Evolutionary conservation across 2,888 invertebrate genomes (phyloP), one percentile per base, ranked within the genome.

Genomic region (Limnephilus auricula): DNA sequence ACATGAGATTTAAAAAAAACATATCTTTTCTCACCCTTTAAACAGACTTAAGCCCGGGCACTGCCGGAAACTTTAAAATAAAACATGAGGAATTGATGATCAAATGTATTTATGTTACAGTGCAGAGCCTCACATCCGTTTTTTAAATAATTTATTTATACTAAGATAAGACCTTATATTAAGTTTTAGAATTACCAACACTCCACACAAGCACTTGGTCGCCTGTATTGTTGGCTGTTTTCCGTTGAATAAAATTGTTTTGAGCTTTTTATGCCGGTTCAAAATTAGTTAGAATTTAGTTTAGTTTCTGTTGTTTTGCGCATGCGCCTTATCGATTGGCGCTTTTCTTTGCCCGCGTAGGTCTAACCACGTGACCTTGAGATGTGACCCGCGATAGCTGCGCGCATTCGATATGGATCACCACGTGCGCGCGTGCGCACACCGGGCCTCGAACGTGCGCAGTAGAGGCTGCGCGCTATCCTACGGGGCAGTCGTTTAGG

Each of bases 401-500:
- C 84, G 86, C 80, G 89, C 89, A 88, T 40, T 89, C 82, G 91
- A 88, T 90, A 90, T 82, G 87, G 90, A 90, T 90, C 90, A 90
- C 90, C 92, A 92, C 92, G 92, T 92, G 92, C 90, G 90, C 89
- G 90, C 90, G 90, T 90, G 92, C 91, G 89, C 88, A 88, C 37
- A 79, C 79, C 79, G 89, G 37, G 34, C 10, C n/a, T 2, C 37
- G 37, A 40, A 79, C 78, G 89, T 80, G 89, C 89, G 37, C 89
- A 65, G 50, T 18, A 25, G 5, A 25, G 18, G 25, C 50, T 65
- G 50, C 18, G 50, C 50, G 50, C 50, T 65, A 65, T 65, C 25
- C 50, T 1, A 6, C 50, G 25, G 50, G 3, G 6, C 50, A 65
- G 18, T 65, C 50, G 50, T 25, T 65, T 65, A 65, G 50, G 50